Evolutionary conservation across 2,113 vertebrate genomes (phyloP).

Genomic region (Phrynocephalus versicolor): DNA sequence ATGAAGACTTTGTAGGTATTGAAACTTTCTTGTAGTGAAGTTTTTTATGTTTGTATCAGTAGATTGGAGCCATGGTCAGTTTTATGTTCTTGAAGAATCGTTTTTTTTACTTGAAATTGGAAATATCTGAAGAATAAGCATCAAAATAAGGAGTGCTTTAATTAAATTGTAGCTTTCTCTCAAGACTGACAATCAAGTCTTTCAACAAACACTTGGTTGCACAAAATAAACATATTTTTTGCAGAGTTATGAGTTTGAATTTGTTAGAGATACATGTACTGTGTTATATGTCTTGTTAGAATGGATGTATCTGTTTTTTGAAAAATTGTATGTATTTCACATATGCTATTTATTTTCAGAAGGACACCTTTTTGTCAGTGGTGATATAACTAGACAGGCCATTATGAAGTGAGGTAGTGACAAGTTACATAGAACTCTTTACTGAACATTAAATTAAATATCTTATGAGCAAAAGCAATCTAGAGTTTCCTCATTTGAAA

Average conservation of each 20-base stretch:
- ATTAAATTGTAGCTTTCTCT: conserved; percentile 1
- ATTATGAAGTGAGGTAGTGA: neutral
- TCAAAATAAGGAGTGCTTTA: neutral
- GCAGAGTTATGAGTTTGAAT: neutral
- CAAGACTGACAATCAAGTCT: neutral
- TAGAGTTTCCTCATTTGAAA: neutral
- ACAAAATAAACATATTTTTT: neutral
- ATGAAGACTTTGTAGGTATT: neutral
- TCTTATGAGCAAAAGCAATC: neutral
- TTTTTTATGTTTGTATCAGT: neutral
- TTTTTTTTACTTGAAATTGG: too few relatives aligned
- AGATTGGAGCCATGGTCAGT: neutral
- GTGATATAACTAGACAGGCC: neutral
- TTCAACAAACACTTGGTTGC: neutral
- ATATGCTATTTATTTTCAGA: neutral
- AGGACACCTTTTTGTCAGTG: neutral
- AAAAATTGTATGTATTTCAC: neutral
- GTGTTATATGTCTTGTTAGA: too few relatives aligned
- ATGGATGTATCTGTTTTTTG: neutral
- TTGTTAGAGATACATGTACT: neutral
- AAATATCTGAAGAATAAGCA: too few relatives aligned
- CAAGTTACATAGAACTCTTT: neutral
- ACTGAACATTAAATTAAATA: neutral
- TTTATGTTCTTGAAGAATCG: neutral
- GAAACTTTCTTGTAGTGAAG: neutral